phyloP scores from a whole-genome alignment of 2,888 invertebrate genomes.

The Eupsilia transversa region DNA sequence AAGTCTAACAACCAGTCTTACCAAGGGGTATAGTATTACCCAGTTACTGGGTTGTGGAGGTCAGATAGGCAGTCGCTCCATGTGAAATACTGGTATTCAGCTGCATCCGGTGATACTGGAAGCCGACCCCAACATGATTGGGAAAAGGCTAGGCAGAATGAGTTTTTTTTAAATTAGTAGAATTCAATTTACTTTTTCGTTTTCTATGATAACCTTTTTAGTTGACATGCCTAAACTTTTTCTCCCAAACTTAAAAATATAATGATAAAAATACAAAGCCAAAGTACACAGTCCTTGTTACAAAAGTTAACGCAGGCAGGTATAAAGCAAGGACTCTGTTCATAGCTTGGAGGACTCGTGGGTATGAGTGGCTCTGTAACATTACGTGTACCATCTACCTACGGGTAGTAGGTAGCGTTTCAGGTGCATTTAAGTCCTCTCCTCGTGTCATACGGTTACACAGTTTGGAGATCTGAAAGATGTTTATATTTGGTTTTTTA shows the following conservation, averaged over 20 bases:
- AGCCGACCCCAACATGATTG: no score
- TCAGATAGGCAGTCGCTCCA: no score
- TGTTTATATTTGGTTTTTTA: background rate
- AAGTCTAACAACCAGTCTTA: no score
- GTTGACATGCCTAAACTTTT: background rate
- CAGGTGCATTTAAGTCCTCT: background rate
- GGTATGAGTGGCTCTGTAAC: slow-evolving; percentile 36
- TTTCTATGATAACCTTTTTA: background rate
- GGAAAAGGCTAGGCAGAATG: no score
- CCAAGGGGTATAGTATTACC: no score
- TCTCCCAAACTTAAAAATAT: background rate
- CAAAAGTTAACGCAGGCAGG: slow-evolving; percentile 15
- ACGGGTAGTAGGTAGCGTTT: slow-evolving; percentile 10
- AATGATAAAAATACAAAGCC: background rate
- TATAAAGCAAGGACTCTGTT: slow-evolving; percentile 35
- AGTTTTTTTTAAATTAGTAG: no score
- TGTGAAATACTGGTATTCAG: no score
- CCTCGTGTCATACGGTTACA: slow-evolving; percentile 23
- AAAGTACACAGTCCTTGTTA: slow-evolving; percentile 10
- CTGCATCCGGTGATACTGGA: no score
- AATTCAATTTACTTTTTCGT: no score
- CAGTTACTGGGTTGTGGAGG: no score
- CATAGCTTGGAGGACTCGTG: slow-evolving; percentile 40
- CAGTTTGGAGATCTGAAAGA: background rate
- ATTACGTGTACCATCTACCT: slow-evolving; percentile 14